Percentiles rank a stretch among this genome's conserved stretches.
Evolutionary conservation across 2,113 vertebrate genomes (phyloP).

Genomic region (Seriola aureovittata): DNA sequence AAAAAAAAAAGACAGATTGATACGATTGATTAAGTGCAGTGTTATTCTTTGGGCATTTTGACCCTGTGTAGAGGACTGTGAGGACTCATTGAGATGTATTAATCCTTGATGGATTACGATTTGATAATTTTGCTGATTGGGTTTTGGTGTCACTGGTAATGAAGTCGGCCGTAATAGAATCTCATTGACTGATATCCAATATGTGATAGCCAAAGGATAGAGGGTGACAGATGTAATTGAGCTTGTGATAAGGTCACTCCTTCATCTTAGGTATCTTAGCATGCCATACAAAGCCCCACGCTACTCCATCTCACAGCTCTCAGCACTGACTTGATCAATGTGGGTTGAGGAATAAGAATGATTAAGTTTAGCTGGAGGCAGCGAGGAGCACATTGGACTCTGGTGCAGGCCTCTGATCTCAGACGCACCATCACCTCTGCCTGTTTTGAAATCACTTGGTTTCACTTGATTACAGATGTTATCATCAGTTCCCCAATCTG

Average conservation of each 20-base stretch:
- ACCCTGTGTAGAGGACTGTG: neutral
- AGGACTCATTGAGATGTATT: slow-evolving; percentile 29
- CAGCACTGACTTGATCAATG: slow-evolving; percentile 56
- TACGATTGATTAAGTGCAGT: slow-evolving; percentile 5
- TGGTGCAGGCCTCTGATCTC: slow-evolving; percentile 42
- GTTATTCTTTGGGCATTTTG: slow-evolving; percentile 1
- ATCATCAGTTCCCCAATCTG: slow-evolving; percentile 62
- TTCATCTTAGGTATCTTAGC: slow-evolving; percentile 43
- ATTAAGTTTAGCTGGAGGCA: slow-evolving; percentile 43
- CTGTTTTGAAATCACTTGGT: slow-evolving; percentile 56
- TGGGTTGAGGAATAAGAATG: slow-evolving; percentile 54
- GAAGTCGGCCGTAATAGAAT: slow-evolving; percentile 59
- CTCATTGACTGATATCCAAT: slow-evolving; percentile 56
- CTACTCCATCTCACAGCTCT: slow-evolving; percentile 42
- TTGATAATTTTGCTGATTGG: slow-evolving; percentile 58
- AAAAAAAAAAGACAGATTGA: slow-evolving; percentile 16
- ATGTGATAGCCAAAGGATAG: slow-evolving; percentile 45
- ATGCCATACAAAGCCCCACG: slow-evolving; percentile 8
- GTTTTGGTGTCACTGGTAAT: slow-evolving; percentile 60
- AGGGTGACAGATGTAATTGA: slow-evolving; percentile 43
- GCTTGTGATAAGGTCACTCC: slow-evolving; percentile 35
- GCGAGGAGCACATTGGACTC: slow-evolving; percentile 2
- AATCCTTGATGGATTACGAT: slow-evolving; percentile 65
- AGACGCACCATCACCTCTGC: slow-evolving; percentile 21
- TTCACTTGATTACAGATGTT: slow-evolving; percentile 66